Base-by-base conservation (phyloP, 2,888 invertebrate species). In the Metalampra italica region DNA sequence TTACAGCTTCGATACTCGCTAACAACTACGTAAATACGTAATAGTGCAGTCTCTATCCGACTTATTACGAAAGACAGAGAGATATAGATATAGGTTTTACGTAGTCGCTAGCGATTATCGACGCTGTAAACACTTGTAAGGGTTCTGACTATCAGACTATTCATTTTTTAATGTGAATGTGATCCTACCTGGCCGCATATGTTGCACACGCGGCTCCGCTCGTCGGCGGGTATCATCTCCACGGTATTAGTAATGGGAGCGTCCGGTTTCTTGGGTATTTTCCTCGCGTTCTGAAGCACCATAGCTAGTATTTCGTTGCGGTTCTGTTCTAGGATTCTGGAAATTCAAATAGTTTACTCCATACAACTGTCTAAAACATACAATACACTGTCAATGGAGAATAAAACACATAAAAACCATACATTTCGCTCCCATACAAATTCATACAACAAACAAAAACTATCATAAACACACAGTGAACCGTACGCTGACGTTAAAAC, bases 281-380 rank as follows among this genome's bases (percentile, higher is more conserved):
- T 80, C 0, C 86, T 60, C 0, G 86, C 88, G 68, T 88, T 88
- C 39, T 88, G 88, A 0, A 87, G 62, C 0, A 86, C 87, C 88
- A 88, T 88, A 0, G 88, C 88, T 0, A 88, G 60, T 0, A 88
- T 75, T 14, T 83, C 82, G 62, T 65, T 79, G 4, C 86, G 75
- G 44, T 87, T 84, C 30, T 85, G 80, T 49, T 87, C 84, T 8
- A 78, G 59, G 7, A 88, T 88, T 1, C 87, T 88, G 71, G 30
- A 9, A 34, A 29, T 9, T 37, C 11, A 9, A 32, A 44, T 7
- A 7, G 9, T 30, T 7, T 30, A 9, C 9, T 30, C 7, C 30
- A 30, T 30, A 30, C 9, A 7, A 7, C 30, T 5, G 9, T 30
- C 7, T 30, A 30, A 7, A 30, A 7, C 7, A 30, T 7, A 30